Percentiles rank a stretch among this genome's conserved stretches.
phyloP scores from a whole-genome alignment of 1,140 invertebrate genomes.

The Sycobia sp. region DNA sequence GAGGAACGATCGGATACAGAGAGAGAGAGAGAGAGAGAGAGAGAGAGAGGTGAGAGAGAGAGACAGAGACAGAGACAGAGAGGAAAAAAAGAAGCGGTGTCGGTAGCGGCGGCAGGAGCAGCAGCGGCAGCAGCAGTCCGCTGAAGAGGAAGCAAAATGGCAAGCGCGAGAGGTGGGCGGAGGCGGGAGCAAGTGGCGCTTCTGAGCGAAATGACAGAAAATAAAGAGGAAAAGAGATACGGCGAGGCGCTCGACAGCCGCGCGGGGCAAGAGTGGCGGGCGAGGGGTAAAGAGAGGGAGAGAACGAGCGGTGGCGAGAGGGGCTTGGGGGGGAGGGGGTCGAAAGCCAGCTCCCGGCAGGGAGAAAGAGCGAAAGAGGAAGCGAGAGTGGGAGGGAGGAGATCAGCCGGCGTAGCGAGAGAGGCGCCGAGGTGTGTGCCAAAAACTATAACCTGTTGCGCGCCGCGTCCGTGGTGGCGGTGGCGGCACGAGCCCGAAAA shows the following conservation, averaged over 20 bases:
- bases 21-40: no score
- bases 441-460: constrained; percentile 64
- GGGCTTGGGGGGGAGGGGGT: no score
- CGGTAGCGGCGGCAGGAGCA: background rate
- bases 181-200: constrained; percentile 26
- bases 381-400: background rate
- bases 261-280: constrained; percentile 5
- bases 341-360: constrained; percentile 30
- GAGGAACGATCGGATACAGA: no score
- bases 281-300: constrained; percentile 38
- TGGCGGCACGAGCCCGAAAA: constrained; percentile 58
- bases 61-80: no score
- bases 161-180: no score
- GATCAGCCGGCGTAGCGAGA: constrained; percentile 34
- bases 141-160: background rate
- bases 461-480: constrained; percentile 5
- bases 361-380: constrained; percentile 35
- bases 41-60: no score
- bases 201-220: constrained; percentile 38
- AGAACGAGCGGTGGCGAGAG: constrained; percentile 40
- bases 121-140: background rate
- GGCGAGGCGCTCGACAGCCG: background rate
- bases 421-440: constrained; percentile 56
- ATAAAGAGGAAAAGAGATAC: constrained; percentile 30
- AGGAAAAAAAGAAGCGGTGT: no score